phyloP scores from a whole-genome alignment of 2,113 vertebrate species.

The Chloroceryle aenea region DNA sequence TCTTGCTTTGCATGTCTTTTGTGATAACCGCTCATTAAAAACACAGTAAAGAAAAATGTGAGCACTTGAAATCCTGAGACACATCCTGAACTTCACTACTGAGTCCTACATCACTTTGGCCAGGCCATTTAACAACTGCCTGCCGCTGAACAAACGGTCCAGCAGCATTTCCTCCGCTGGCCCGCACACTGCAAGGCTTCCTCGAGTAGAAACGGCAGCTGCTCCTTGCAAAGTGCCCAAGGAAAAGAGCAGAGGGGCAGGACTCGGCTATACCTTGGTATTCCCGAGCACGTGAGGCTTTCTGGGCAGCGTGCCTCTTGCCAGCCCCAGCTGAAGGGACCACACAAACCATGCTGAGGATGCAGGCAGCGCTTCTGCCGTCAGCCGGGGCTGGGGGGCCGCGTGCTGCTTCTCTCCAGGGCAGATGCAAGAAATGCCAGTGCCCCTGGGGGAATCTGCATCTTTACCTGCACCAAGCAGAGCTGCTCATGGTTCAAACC shows the following conservation, averaged over 20 bases:
- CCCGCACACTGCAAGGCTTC: rapidly evolving
- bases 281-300: not conserved
- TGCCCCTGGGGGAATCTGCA: not conserved
- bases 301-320: not conserved
- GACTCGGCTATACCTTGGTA: not conserved
- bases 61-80: not conserved
- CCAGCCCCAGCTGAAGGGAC: not conserved
- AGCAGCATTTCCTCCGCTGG: not conserved
- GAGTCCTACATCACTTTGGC: not conserved
- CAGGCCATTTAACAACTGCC: not conserved
- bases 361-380: not conserved
- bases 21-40: not conserved
- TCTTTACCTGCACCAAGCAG: not conserved
- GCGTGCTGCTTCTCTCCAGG: not conserved
- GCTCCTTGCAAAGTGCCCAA: not conserved
- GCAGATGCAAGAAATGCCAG: not conserved
- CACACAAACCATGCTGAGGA: rapidly evolving
- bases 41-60: not conserved
- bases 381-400: not conserved
- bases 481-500: not conserved
- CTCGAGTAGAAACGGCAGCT: not conserved
- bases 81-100: not conserved
- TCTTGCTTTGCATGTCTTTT: not conserved
- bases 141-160: not conserved
- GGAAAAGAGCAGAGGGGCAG: not conserved